Percentiles rank a stretch among this genome's conserved stretches.
Conservation (phyloP, 2,888 invertebrate genomes). For the Scaptomyza polygonia region DNA sequence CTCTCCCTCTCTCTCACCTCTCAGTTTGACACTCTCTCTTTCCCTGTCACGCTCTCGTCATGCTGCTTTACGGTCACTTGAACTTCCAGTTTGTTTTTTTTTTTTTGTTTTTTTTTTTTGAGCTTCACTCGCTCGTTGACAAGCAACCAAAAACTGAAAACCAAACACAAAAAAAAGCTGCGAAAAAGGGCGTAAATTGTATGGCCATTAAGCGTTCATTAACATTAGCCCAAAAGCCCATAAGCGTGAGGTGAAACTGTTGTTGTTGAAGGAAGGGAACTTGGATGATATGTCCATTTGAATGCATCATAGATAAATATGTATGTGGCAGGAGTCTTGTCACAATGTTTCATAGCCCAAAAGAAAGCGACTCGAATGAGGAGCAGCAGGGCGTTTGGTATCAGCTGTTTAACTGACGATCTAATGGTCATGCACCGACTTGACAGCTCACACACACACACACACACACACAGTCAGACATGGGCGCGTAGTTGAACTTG, state of each 20-base stretch:
- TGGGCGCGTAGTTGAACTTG: slow-evolving; percentile 35
- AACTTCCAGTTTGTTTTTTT: slow-evolving; percentile 46
- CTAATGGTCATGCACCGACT: slow-evolving; percentile 29
- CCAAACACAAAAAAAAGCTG: slow-evolving; percentile 24
- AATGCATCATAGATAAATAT: slow-evolving; percentile 12
- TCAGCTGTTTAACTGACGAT: slow-evolving; percentile 52
- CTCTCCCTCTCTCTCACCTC: background rate
- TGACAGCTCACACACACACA: slow-evolving; percentile 32
- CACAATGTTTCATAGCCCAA: slow-evolving; percentile 27
- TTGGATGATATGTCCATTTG: slow-evolving; percentile 33
- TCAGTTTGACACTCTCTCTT: background rate
- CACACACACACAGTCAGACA: slow-evolving; percentile 2
- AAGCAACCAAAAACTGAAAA: slow-evolving; percentile 28
- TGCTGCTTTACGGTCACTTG: slow-evolving; percentile 44
- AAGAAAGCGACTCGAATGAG: slow-evolving; percentile 37
- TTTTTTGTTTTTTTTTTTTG: slow-evolving; percentile 20
- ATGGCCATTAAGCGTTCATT: slow-evolving; percentile 69
- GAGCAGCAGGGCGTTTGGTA: no score
- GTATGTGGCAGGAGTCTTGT: slow-evolving; percentile 26
- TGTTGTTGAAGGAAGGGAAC: background rate
- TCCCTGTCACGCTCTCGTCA: slow-evolving; percentile 6
- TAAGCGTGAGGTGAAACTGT: slow-evolving; percentile 1
- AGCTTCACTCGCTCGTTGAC: slow-evolving; percentile 27
- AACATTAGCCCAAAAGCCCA: slow-evolving; percentile 42
- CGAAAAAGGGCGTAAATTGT: slow-evolving; percentile 62